phyloP scores from a whole-genome alignment of 2,797 vertebrate species.

The Coregonus sp. region DNA sequence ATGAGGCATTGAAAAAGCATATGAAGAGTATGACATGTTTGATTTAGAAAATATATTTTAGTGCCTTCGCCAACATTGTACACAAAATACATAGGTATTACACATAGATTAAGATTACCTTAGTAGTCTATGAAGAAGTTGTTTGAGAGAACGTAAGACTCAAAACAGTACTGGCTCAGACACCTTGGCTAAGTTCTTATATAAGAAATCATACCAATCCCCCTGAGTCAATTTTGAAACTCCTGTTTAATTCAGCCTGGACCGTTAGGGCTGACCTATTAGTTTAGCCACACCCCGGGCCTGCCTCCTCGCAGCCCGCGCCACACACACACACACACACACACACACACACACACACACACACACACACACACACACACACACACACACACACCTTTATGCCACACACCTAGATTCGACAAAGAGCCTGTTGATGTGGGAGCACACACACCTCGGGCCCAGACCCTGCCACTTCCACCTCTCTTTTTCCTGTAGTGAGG shows the following conservation, averaged over 20 bases:
- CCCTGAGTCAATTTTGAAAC: not conserved
- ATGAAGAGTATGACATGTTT: not conserved
- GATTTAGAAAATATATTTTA: not conserved
- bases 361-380: not conserved
- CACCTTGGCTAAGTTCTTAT: not conserved
- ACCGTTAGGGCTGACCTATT: conserved; percentile 57
- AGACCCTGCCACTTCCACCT: conserved; percentile 21
- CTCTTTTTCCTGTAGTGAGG: conserved; percentile 40
- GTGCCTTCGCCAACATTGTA: not conserved
- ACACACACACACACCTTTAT: not conserved
- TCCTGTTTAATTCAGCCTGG: conserved; percentile 33
- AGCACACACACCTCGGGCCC: conserved; percentile 34
- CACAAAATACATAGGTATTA: not conserved
- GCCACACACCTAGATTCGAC: conserved; percentile 64
- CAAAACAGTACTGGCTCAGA: not conserved
- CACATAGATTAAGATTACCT: not conserved
- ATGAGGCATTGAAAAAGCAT: not conserved
- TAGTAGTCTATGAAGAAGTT: not conserved
- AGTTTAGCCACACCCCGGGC: conserved; percentile 56
- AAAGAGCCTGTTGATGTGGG: conserved; percentile 73
- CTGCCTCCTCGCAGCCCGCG: conserved; percentile 37
- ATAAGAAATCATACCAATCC: not conserved
- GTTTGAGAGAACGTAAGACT: not conserved
- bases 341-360: not conserved
- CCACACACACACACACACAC: conserved; percentile 32